A percentile compares a stretch with the other conserved stretches of the same genome.
Conservation (phyloP, 2,888 invertebrate genomes). For the Drosophila differens region DNA sequence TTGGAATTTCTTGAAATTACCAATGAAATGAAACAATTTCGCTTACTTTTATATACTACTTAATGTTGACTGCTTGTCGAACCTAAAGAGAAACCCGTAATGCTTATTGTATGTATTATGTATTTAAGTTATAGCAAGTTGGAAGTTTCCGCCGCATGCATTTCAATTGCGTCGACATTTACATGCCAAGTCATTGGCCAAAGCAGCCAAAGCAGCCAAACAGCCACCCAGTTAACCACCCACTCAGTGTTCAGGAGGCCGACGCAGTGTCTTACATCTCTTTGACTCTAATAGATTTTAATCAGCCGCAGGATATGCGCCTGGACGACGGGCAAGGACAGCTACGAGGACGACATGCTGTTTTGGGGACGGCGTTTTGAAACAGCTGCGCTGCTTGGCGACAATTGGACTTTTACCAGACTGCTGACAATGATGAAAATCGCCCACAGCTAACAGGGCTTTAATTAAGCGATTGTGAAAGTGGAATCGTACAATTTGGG, state of each 20-base stretch:
- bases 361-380: constrained; percentile 43
- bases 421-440: constrained; percentile 57
- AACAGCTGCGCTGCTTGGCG: constrained; percentile 40
- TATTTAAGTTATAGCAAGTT: constrained; percentile 51
- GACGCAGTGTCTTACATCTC: constrained; percentile 69
- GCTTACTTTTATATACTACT: not conserved
- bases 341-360: constrained; percentile 60
- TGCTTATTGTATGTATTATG: constrained; percentile 16
- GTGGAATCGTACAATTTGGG: constrained; percentile 18
- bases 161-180: constrained; percentile 78
- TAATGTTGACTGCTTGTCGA: not conserved
- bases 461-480: constrained; percentile 76
- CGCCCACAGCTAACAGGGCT: constrained; percentile 66
- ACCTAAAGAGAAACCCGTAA: constrained; percentile 18
- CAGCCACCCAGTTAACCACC: constrained; percentile 7
- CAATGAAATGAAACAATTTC: not conserved
- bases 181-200: constrained; percentile 73
- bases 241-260: constrained; percentile 22
- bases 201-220: constrained; percentile 6
- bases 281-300: constrained; percentile 82
- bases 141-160: constrained; percentile 69
- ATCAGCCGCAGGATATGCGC: constrained; percentile 80
- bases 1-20: not conserved
- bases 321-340: constrained; percentile 55
- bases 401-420: constrained; percentile 49